These are phyloP conservation scores for Pterobdella sp. DNA, from an alignment of 2,888 invertebrate genomes.

Conservation along the genomic window DNA sequence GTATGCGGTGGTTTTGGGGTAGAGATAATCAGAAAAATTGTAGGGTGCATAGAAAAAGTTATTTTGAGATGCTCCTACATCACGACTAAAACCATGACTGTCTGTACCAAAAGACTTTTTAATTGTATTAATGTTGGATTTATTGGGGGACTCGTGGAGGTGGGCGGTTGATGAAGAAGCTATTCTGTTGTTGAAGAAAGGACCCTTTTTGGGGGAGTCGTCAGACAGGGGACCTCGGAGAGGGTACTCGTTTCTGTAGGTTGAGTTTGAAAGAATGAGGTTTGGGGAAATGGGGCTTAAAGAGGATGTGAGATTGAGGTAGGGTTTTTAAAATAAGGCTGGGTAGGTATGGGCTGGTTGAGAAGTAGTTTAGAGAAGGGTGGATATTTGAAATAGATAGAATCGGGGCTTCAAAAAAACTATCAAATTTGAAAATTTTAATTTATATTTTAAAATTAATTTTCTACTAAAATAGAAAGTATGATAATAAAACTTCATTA, in stretches of 20 bases:
- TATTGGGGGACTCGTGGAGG: not conserved
- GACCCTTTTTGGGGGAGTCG: not conserved
- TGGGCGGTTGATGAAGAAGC: not conserved
- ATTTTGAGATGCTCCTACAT: not conserved
- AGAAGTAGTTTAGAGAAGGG: no score
- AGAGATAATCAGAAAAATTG: not conserved
- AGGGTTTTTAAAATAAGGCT: not conserved
- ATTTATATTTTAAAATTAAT: no score
- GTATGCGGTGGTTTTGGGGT: not conserved
- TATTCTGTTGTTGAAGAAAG: not conserved
- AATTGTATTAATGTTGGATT: not conserved
- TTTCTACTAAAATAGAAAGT: no score
- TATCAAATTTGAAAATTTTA: no score
- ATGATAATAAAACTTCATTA: no score
- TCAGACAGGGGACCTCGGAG: not conserved
- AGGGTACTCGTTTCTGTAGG: not conserved
- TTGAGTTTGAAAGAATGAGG: not conserved
- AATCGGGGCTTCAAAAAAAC: no score
- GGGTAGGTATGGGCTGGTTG: not conserved
- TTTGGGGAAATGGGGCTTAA: not conserved
- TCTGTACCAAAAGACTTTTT: not conserved
- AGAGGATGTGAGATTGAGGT: not conserved
- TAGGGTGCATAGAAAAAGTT: not conserved
- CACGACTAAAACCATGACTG: not conserved
- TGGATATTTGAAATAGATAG: no score